Evolutionary conservation across 2,113 vertebrate species (phyloP).

Genomic region (Propithecus coquereli): DNA sequence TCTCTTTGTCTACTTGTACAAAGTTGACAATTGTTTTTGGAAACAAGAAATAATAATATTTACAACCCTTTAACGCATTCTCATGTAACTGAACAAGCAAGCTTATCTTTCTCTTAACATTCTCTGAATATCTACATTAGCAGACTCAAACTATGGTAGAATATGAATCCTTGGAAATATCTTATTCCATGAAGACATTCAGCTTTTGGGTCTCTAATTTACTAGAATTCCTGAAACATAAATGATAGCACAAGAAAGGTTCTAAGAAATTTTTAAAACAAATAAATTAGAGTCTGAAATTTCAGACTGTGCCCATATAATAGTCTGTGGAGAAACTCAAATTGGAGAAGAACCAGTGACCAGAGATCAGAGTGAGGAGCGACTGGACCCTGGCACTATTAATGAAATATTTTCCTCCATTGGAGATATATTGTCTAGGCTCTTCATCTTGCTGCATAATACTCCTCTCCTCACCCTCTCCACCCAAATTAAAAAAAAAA

Average conservation of each 20-base stretch:
- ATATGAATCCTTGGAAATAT: not conserved
- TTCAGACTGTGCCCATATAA: not conserved
- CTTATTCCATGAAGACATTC: not conserved
- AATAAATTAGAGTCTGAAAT: not conserved
- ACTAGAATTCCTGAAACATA: not conserved
- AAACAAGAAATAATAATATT: not conserved
- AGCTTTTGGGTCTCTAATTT: not conserved
- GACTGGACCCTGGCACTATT: fast-evolving
- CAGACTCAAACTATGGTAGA: not conserved
- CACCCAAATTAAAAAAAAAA: not conserved
- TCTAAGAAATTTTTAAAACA: not conserved
- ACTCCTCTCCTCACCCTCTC: not conserved
- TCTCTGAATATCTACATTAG: not conserved
- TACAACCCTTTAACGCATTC: not conserved
- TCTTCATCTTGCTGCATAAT: not conserved
- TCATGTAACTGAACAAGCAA: not conserved
- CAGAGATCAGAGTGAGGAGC: not conserved
- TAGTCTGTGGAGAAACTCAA: not conserved
- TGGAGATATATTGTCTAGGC: not conserved
- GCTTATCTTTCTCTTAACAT: not conserved
- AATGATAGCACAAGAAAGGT: not conserved
- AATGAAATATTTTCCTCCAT: not conserved
- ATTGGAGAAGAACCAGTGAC: not conserved
- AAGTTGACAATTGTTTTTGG: not conserved
- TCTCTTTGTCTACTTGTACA: not conserved